Conservation (phyloP, 2,113 vertebrate species). For the Chionis minor region DNA sequence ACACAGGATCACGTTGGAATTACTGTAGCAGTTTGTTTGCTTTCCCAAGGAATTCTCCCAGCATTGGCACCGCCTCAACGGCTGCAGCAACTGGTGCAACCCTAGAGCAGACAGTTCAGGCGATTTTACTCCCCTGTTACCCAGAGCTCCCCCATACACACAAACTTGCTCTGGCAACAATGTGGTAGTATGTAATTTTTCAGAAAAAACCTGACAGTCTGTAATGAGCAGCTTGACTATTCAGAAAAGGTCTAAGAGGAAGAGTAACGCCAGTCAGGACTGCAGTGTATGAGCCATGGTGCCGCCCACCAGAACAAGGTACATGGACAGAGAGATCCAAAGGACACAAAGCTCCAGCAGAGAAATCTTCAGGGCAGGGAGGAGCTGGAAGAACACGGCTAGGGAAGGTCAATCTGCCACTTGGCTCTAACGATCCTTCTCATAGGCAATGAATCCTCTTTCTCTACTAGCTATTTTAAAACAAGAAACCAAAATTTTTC, state of each 20-base stretch:
- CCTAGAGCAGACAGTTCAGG: not conserved
- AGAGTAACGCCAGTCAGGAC: not conserved
- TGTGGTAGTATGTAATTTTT: not conserved
- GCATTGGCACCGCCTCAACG: not conserved
- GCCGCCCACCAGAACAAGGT: not conserved
- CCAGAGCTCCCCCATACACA: not conserved
- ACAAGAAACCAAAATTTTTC: not conserved
- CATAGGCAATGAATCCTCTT: not conserved
- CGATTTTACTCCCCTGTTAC: not conserved
- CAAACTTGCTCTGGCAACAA: not conserved
- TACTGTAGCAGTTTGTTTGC: not conserved
- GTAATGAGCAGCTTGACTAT: not conserved
- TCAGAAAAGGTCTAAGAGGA: not conserved
- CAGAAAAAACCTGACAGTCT: not conserved
- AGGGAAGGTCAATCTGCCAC: not conserved
- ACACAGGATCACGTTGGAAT: rapidly evolving
- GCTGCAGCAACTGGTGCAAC: not conserved
- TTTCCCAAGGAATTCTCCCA: not conserved
- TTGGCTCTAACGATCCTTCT: not conserved
- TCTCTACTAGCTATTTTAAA: slow-evolving; percentile 9
- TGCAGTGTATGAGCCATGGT: not conserved
- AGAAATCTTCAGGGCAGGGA: not conserved
- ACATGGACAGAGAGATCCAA: not conserved
- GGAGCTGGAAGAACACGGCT: not conserved
- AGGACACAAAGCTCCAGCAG: not conserved